Percentiles rank a stretch among this genome's conserved stretches.
Evolutionary conservation across 2,113 vertebrate species (phyloP).

Genomic region (Macquaria ambigua): DNA sequence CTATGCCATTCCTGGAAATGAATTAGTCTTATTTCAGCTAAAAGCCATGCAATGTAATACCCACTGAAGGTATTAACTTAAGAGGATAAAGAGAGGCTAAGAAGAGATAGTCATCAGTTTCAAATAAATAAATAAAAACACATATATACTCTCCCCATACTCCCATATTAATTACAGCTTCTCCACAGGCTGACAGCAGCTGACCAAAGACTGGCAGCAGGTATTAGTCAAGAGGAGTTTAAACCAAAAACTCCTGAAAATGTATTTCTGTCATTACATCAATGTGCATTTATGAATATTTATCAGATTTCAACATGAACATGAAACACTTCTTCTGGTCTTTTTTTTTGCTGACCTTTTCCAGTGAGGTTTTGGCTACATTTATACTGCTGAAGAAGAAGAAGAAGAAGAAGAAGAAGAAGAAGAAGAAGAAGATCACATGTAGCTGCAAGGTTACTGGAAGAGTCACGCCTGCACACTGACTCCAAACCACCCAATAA

Average conservation of each 20-base stretch:
- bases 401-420: not conserved
- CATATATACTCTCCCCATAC: not conserved
- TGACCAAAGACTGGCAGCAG: slow-evolving; percentile 38
- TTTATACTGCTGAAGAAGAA: not conserved
- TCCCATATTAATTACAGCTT: slow-evolving; percentile 37
- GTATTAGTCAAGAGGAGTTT: not conserved
- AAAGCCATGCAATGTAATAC: slow-evolving; percentile 60
- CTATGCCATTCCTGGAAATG: slow-evolving; percentile 53
- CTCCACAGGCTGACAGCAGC: slow-evolving; percentile 31
- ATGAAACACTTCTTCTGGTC: not conserved
- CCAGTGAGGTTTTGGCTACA: not conserved
- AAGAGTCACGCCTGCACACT: not conserved
- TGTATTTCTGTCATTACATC: not conserved
- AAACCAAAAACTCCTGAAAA: not conserved
- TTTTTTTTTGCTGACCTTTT: not conserved
- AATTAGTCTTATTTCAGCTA: slow-evolving; percentile 66
- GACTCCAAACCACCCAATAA: not conserved
- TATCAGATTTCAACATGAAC: slow-evolving; percentile 14
- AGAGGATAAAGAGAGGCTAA: slow-evolving; percentile 56
- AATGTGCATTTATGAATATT: not conserved
- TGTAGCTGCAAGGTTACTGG: not conserved
- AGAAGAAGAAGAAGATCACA: not conserved
- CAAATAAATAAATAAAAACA: slow-evolving; percentile 18
- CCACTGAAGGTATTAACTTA: slow-evolving; percentile 50
- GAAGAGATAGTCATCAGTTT: slow-evolving; percentile 30